Base-by-base conservation (phyloP, 2,113 vertebrate species). In the Elephantulus edwardii region DNA sequence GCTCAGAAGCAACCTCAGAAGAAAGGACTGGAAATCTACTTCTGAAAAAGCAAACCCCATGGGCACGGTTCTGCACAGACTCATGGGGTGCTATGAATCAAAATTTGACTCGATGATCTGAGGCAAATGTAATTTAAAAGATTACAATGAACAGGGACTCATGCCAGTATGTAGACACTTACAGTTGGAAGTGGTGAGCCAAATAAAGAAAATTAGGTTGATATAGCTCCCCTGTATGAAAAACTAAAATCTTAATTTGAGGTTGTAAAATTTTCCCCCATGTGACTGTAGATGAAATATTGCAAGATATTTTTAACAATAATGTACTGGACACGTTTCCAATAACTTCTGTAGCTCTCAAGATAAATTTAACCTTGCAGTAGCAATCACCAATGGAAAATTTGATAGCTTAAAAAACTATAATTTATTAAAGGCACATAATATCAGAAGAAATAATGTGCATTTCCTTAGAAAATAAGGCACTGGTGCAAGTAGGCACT, bases 391-490 rank as follows among this genome's bases (percentile, higher is more conserved):
- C 78, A 87, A 58, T 30, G 44, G 60, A 77, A 46, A 84, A 64
- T 71, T 44, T 84, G 76, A 89, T 35, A 66, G 28, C 46, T 76
- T 28, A 5, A 8, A 33, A 86, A 89, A 86, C 50, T 56, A 75
- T 79, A 87, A 46, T 89, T 83, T 83, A 84, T 93, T 79, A 76
- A 89, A 83, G 30, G 28, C n/a, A 81, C 46, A 56, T 38, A 66
- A 56, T 56, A 24, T 17, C 64, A 60, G 20, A 70, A 84, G 58
- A 80, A 84, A 93, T 66, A 78, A 40, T 88, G 11, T 42, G n/a
- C 42, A 10, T 81, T 92, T 82, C 48, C 86, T 86, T 88, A 88
- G 75, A 56, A 94, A 88, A 90, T 46, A 77, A 82, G 64, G 60
- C 26, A 81, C 17, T 42, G 19, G 68, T 54, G 16, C 22, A 64